Evolutionary conservation across 2,888 invertebrate species (phyloP), one percentile per base, ranked within the genome.

Genomic region (Deilephila elpenor): DNA sequence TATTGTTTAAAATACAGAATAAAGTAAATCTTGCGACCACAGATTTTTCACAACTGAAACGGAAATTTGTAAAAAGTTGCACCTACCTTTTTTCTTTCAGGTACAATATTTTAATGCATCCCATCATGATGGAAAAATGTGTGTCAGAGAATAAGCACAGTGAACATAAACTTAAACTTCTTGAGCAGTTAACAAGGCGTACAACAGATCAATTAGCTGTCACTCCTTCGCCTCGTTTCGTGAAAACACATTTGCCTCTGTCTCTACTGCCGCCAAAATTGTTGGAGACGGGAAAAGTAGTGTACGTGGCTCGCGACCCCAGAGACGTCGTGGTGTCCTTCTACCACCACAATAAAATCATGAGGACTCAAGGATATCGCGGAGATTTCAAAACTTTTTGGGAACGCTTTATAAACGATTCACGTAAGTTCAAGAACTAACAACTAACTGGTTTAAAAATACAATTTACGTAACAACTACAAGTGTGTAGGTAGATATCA

Each of bases 271-370:
- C 97, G 7, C 95, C 95, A 0, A 92, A 93, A 80, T 86, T 96
- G 7, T 84, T 96, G 77, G 88, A 95, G 19, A 73, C 78, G 83
- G 74, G 88, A 70, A 82, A 96, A 96, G 90, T 82, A 0, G 95
- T 98, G 71, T 98, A 98, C 83, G 96, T 98, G 0, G 96, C 97
- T 0, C 94, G 98, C 73, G 97, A 98, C 89, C 97, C 98, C 0
- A 97, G 97, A 87, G 98, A 98, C 87, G 97, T 97, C 0, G 96
- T 96, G 0, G 97, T 98, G 0, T 98, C 98, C 0, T 98, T 96
- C 89, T 98, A 97, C 83, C 96, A 98, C 86, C 95, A 98, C 71
- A 97, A 97, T 87, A 94, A 96, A 72, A 89, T 96, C 0, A 96
- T 96, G 78, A 95, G 95, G 72, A 97, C 97, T 0, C 96, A 96